phyloP scores from a whole-genome alignment of 2,888 invertebrate genomes.

The Epistrophe eligans region DNA sequence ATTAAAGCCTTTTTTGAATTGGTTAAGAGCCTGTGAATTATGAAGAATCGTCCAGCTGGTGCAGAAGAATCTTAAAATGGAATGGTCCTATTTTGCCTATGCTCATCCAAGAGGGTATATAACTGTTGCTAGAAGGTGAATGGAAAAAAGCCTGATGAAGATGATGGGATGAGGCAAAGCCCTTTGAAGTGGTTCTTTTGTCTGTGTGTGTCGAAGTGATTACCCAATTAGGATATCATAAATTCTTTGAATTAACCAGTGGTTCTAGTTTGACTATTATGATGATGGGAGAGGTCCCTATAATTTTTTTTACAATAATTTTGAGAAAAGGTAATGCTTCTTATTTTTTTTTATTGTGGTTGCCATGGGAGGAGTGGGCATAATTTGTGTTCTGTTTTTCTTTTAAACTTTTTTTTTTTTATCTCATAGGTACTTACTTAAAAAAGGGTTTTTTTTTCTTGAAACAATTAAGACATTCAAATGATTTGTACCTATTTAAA shows the following conservation, averaged over 20 bases:
- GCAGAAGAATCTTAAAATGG: slow-evolving; percentile 5
- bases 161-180: neutral
- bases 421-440: no score
- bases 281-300: neutral
- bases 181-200: slow-evolving; percentile 27
- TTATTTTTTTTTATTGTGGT: neutral
- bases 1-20: slow-evolving; percentile 8
- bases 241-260: slow-evolving; percentile 57
- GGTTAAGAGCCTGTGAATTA: slow-evolving; percentile 52
- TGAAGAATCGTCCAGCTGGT: slow-evolving; percentile 67
- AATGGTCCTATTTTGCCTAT: slow-evolving; percentile 18
- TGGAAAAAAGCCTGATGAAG: neutral
- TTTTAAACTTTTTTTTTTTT: no score
- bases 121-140: slow-evolving; percentile 51
- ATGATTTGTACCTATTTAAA: no score
- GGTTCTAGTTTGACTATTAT: slow-evolving; percentile 16
- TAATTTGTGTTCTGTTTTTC: neutral
- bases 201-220: slow-evolving; percentile 61
- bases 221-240: slow-evolving; percentile 69
- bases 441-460: no score
- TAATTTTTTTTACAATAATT: slow-evolving; percentile 45
- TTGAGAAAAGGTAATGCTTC: slow-evolving; percentile 16
- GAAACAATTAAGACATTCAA: no score
- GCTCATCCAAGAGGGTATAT: neutral
- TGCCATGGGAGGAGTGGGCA: neutral